phyloP scores from a whole-genome alignment of 2,113 vertebrate genomes.

The Panurus biarmicus region DNA sequence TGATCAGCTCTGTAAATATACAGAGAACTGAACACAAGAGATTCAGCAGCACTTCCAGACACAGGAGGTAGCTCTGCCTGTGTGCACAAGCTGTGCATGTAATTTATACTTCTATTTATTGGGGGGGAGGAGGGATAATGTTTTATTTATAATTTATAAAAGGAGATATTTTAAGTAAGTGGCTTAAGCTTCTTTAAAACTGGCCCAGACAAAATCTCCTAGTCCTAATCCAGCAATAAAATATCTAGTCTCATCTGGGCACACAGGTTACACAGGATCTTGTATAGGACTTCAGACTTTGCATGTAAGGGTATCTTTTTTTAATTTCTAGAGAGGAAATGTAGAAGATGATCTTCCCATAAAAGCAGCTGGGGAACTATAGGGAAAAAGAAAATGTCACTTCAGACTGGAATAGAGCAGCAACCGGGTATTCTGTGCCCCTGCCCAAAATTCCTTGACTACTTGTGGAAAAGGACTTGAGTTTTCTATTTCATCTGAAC shows the following conservation, averaged over 20 bases:
- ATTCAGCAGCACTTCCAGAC: not conserved
- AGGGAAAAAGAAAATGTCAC: slow-evolving; percentile 43
- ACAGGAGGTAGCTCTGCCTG: not conserved
- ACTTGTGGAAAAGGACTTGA: slow-evolving; percentile 41
- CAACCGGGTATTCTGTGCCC: slow-evolving; percentile 14
- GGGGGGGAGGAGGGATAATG: not conserved
- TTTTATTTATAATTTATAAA: not conserved
- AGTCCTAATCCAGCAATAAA: not conserved
- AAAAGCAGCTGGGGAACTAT: slow-evolving; percentile 43
- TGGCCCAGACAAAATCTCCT: not conserved
- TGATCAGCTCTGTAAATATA: not conserved
- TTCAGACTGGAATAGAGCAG: slow-evolving; percentile 44
- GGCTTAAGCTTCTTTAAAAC: not conserved
- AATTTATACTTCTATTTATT: not conserved
- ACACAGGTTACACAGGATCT: not conserved
- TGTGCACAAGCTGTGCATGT: not conserved
- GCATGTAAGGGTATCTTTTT: slow-evolving; percentile 17
- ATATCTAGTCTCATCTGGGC: not conserved
- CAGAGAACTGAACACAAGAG: not conserved
- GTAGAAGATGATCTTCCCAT: slow-evolving; percentile 43
- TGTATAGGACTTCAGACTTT: slow-evolving; percentile 19
- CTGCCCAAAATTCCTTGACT: slow-evolving; percentile 20
- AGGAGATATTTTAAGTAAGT: not conserved
- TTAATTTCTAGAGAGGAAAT: slow-evolving; percentile 45
- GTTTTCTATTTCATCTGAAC: not conserved